A percentile compares a stretch with the other conserved stretches of the same genome.
Conservation (phyloP, 2,888 invertebrate species). For the Leptopilina syphax region DNA sequence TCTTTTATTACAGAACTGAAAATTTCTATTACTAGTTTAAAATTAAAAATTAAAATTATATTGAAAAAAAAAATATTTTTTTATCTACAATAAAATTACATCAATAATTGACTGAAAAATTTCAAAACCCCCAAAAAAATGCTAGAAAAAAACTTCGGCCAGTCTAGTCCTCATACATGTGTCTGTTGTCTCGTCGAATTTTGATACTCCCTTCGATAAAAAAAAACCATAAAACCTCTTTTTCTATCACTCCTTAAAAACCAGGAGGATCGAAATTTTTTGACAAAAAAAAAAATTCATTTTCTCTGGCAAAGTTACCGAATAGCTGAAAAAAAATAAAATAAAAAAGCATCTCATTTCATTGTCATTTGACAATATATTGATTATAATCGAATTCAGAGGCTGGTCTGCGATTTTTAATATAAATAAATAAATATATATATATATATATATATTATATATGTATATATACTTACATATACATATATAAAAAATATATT, state of each 20-base stretch:
- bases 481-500: too few relatives aligned
- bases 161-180: conserved; percentile 33
- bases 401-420: conserved; percentile 20
- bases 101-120: background rate
- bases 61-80: background rate
- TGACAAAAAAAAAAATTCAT: background rate
- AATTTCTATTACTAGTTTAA: too few relatives aligned
- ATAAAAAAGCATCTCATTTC: conserved; percentile 5
- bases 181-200: conserved; percentile 27
- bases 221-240: background rate
- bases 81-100: background rate
- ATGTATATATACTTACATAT: too few relatives aligned
- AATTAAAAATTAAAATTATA: too few relatives aligned
- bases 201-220: background rate
- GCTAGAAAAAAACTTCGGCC: conserved; percentile 33
- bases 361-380: conserved; percentile 11
- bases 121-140: background rate
- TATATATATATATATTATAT: too few relatives aligned
- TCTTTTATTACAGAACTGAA: too few relatives aligned
- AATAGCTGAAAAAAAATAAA: background rate
- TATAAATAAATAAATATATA: too few relatives aligned
- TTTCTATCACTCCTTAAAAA: background rate
- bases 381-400: conserved; percentile 1
- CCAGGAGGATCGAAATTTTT: background rate
- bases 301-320: background rate